phyloP scores from a whole-genome alignment of 2,888 invertebrate genomes.

The Ectemnius cavifrons region DNA sequence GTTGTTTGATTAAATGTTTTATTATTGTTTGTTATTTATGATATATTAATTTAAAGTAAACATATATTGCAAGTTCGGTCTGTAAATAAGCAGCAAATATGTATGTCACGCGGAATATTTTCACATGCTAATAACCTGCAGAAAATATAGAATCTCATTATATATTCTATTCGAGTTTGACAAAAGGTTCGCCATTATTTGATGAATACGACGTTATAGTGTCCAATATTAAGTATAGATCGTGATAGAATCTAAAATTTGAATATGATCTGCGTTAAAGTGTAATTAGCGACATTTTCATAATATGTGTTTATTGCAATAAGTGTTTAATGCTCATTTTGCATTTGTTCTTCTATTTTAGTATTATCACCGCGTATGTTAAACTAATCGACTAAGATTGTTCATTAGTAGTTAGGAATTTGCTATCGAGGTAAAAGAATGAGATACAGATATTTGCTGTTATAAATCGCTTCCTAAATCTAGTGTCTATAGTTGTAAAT shows the following conservation, averaged over 20 bases:
- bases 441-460: constrained; percentile 30
- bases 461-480: constrained; percentile 37
- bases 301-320: constrained; percentile 20
- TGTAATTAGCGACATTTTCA: constrained; percentile 24
- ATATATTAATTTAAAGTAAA: constrained; percentile 16
- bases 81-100: constrained; percentile 8
- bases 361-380: constrained; percentile 12
- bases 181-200: not conserved
- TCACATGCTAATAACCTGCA: too few species aligned
- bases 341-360: constrained; percentile 30
- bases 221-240: constrained; percentile 9
- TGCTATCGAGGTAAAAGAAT: constrained; percentile 7
- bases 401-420: too few species aligned
- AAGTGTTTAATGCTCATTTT: constrained; percentile 20
- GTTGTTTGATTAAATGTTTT: constrained; percentile 28
- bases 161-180: too few species aligned
- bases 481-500: constrained; percentile 33
- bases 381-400: constrained; percentile 20
- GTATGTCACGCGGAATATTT: too few species aligned
- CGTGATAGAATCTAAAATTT: constrained; percentile 2
- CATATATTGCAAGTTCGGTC: constrained; percentile 12
- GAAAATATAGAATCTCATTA: too few species aligned
- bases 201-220: constrained; percentile 8
- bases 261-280: constrained; percentile 12
- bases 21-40: constrained; percentile 30